phyloP scores from a whole-genome alignment of 2,797 vertebrate genomes.

The Picus viridis region DNA sequence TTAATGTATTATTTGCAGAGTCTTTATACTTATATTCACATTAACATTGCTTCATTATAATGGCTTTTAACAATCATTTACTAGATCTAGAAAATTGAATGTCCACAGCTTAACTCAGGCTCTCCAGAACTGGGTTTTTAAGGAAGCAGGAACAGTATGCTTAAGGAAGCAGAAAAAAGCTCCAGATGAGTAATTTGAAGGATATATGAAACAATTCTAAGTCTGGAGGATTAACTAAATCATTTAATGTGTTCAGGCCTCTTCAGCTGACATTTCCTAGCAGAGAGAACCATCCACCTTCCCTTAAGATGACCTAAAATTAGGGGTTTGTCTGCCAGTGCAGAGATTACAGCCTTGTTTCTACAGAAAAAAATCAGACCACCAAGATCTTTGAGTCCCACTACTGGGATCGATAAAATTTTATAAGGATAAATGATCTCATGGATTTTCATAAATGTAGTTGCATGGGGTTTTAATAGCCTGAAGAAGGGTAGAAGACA shows the following conservation, averaged over 20 bases:
- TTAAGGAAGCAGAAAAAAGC: background rate
- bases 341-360: background rate
- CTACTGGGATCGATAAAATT: background rate
- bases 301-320: background rate
- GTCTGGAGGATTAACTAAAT: background rate
- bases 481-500: background rate
- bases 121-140: background rate
- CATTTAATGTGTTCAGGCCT: background rate
- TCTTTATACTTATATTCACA: constrained; percentile 31
- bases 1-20: background rate
- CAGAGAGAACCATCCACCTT: background rate
- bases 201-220: background rate
- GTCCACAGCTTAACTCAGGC: background rate
- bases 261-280: background rate
- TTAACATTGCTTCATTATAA: constrained; percentile 33
- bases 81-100: background rate
- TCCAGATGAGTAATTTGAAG: background rate
- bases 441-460: background rate
- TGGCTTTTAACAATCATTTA: constrained; percentile 17
- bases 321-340: background rate
- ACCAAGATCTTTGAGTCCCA: background rate
- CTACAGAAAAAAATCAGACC: background rate
- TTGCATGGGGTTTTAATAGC: background rate
- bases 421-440: background rate
- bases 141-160: background rate